Evolutionary conservation across 2,797 vertebrate species (phyloP).

Genomic region (Pyrocephalus nanus): DNA sequence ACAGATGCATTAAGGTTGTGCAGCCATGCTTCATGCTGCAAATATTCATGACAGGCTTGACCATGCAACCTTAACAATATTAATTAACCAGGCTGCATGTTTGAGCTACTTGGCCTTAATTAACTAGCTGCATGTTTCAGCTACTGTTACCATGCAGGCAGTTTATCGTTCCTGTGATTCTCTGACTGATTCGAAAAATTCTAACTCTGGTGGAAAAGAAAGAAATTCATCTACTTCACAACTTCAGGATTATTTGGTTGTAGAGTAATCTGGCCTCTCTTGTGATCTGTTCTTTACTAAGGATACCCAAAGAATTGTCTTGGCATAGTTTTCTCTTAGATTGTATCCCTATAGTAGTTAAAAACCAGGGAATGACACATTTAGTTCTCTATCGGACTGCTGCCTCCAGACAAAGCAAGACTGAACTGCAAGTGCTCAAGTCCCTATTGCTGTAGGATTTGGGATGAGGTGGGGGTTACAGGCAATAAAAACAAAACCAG

Average conservation of each 20-base stretch:
- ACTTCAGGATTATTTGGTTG: constrained; percentile 12
- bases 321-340: not conserved
- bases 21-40: not conserved
- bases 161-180: not conserved
- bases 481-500: not conserved
- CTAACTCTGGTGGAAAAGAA: not conserved
- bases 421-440: not conserved
- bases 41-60: not conserved
- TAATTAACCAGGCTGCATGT: not conserved
- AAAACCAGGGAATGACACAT: not conserved
- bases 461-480: not conserved
- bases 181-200: not conserved
- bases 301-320: constrained; percentile 20
- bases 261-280: constrained; percentile 44
- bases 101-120: not conserved
- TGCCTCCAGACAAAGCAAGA: not conserved
- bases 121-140: not conserved
- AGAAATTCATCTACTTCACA: not conserved
- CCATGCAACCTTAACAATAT: not conserved
- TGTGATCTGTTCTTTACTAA: not conserved
- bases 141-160: not conserved
- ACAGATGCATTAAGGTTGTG: not conserved
- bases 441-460: not conserved
- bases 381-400: not conserved
- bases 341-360: too few species aligned